Percentiles rank a stretch among this genome's conserved stretches.
Conservation (phyloP, 2,888 invertebrate species). For the Tuta absoluta region DNA sequence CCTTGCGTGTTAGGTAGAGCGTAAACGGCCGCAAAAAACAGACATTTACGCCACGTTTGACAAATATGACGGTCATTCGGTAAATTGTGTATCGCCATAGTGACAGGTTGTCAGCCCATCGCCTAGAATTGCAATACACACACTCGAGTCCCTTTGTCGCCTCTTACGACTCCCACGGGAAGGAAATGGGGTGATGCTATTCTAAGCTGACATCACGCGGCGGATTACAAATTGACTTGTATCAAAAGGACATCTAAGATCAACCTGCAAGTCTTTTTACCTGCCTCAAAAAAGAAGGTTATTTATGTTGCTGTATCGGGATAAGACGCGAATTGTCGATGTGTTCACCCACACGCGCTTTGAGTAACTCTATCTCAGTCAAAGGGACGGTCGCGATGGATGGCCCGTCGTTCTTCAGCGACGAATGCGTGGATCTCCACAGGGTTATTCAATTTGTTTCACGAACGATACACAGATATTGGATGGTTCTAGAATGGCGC, state of each 20-base stretch:
- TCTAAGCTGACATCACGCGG: too few relatives aligned
- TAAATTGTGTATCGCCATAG: too few relatives aligned
- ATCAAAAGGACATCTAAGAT: background rate
- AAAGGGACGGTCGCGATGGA: slow-evolving; percentile 73
- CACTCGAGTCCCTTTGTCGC: too few relatives aligned
- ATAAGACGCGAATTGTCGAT: slow-evolving; percentile 38
- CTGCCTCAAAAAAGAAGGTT: background rate
- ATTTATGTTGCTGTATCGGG: background rate
- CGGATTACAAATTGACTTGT: too few relatives aligned
- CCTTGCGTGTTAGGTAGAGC: too few relatives aligned
- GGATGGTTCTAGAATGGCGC: slow-evolving; percentile 34
- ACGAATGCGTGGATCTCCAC: slow-evolving; percentile 72
- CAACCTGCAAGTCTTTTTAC: background rate
- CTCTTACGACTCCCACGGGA: too few relatives aligned
- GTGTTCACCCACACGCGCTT: slow-evolving; percentile 41
- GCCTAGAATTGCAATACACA: too few relatives aligned
- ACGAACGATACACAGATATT: slow-evolving; percentile 29
- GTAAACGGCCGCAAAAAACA: too few relatives aligned
- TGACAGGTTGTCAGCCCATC: too few relatives aligned
- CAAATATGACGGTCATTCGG: too few relatives aligned
- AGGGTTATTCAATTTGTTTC: slow-evolving; percentile 77
- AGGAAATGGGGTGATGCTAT: too few relatives aligned
- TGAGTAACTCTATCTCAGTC: slow-evolving; percentile 60
- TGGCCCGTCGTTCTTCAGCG: slow-evolving; percentile 67
- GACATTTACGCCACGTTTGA: too few relatives aligned